Conservation (phyloP, 2,888 invertebrate genomes). For the Andrena bicolor region DNA sequence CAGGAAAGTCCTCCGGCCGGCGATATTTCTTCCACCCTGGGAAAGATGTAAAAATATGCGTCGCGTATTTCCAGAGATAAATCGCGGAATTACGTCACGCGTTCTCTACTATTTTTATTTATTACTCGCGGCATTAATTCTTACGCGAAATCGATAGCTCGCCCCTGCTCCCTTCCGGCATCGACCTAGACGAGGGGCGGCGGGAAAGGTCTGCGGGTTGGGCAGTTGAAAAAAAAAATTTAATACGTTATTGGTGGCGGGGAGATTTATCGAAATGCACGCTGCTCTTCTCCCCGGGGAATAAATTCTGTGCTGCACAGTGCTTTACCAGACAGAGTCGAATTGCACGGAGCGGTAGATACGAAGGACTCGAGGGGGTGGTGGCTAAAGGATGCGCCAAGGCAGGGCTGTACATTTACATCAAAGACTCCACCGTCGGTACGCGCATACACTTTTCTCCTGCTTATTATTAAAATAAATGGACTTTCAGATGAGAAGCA, state of each 20-base stretch:
- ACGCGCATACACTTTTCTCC: constrained; percentile 35
- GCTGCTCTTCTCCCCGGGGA: constrained; percentile 54
- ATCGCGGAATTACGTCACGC: constrained; percentile 43
- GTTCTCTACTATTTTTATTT: constrained; percentile 42
- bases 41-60: constrained; percentile 47
- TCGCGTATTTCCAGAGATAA: constrained; percentile 39
- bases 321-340: constrained; percentile 60
- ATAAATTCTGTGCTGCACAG: constrained; percentile 58
- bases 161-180: constrained; percentile 14
- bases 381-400: constrained; percentile 54
- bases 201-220: neutral
- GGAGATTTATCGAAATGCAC: constrained; percentile 67
- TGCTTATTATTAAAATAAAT: constrained; percentile 60
- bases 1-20: neutral
- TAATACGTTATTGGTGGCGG: constrained; percentile 55
- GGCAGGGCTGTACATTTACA: constrained; percentile 54
- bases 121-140: constrained; percentile 49
- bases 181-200: neutral
- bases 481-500: constrained; percentile 56
- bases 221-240: constrained; percentile 17
- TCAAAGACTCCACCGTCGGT: constrained; percentile 37
- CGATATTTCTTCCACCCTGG: constrained; percentile 25
- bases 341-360: constrained; percentile 61
- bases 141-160: constrained; percentile 45
- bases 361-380: constrained; percentile 48